Evolutionary conservation across 2,113 vertebrate species (phyloP), one percentile per base, ranked within the genome.

Genomic region (Mobula birostris): DNA sequence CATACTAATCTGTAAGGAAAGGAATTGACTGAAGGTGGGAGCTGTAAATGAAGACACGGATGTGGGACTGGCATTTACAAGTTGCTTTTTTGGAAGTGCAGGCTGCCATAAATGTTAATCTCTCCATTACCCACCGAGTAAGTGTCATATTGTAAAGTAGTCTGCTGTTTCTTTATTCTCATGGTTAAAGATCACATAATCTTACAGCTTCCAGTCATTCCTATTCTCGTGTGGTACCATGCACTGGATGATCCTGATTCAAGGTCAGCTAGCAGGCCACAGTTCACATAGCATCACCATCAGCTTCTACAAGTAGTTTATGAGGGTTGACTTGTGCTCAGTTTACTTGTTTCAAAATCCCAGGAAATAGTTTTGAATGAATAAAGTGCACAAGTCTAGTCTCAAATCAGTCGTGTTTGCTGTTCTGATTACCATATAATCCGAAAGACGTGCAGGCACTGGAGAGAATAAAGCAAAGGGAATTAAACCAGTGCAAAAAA

Each of bases 1-100:
- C 83, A 88, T 88, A 88, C 83, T 88, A 88, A 88, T 88, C 83
- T 63, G 12, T 88, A 27, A 88, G 61, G 68, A 63, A 88, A 1
- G 24, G 24, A n/a, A 88, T 82, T 87, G 58, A 70, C 68, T 70
- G 68, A 70, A 70, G n/a, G 56, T 63, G 58, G 29, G 5, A 15
- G 5, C 61, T 61, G 27, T n/a, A 29, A 58, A 88, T 12, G 29
- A 61, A 32, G 58, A 87, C 6, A 19, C 40, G 48, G 40, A 19
- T 83, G 40, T 56, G 15, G 7, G 1, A 7, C 1, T 56, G 80
- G 21, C 80, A 83, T 24, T 21, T 56, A 21, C 2, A 8, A 17
- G 21, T 40, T 80, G 1, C 2, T 82, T 11, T 21, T 82, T 48
- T 83, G 40, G 40, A 83, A 83, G 80, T 19, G 21, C 80, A 6